phyloP scores from a whole-genome alignment of 2,888 invertebrate genomes.

The Atethmia centrago region DNA sequence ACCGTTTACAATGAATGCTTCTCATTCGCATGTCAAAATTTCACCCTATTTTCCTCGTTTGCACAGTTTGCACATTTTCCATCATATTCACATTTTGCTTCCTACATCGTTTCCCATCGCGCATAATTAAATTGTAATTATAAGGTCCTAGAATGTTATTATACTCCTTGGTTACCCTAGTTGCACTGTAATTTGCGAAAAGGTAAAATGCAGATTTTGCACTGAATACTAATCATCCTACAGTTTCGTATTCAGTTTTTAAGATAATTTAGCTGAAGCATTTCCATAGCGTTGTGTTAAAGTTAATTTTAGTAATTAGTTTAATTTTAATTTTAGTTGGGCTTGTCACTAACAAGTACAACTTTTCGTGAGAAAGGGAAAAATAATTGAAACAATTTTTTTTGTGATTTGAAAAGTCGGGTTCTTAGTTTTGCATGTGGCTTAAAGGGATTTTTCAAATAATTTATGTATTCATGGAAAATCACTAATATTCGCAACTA shows the following conservation, averaged over 20 bases:
- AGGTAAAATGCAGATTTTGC: constrained; percentile 73
- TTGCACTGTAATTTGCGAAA: constrained; percentile 68
- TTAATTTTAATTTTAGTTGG: too few relatives aligned
- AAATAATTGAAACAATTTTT: too few relatives aligned
- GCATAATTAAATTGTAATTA: constrained; percentile 5
- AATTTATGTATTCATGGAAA: too few relatives aligned
- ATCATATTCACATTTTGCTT: not conserved
- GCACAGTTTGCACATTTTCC: not conserved
- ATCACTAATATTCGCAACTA: too few relatives aligned
- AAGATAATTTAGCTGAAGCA: constrained; percentile 31
- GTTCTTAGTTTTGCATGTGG: too few relatives aligned
- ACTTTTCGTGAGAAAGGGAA: too few relatives aligned
- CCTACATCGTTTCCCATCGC: not conserved
- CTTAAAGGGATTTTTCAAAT: too few relatives aligned
- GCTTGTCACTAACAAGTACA: not conserved
- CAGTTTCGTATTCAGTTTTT: constrained; percentile 30
- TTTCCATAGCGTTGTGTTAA: not conserved
- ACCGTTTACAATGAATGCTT: not conserved
- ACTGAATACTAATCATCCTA: constrained; percentile 58
- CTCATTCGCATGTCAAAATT: not conserved
- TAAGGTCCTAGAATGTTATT: constrained; percentile 5
- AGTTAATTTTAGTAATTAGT: constrained; percentile 2
- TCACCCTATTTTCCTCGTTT: not conserved
- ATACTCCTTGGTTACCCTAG: constrained; percentile 46
- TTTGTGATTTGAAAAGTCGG: too few relatives aligned